Conservation (phyloP, 2,888 invertebrate species). For the Drosophila cognata region DNA sequence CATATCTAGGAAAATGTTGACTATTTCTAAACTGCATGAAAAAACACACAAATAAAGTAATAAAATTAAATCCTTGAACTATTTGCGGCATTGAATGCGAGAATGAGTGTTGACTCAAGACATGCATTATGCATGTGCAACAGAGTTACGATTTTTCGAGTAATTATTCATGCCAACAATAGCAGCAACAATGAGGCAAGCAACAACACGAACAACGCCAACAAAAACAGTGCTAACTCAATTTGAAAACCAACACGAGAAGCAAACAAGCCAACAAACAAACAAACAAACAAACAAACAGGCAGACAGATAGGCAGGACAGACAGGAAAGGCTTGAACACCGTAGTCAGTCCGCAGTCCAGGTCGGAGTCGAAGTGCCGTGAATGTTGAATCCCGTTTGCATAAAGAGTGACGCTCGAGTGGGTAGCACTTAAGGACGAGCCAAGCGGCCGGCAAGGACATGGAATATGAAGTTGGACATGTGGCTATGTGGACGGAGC, state of each 20-base stretch:
- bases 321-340: conserved; percentile 8
- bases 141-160: conserved; percentile 59
- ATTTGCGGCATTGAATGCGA: conserved; percentile 8
- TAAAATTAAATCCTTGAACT: conserved; percentile 10
- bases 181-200: conserved; percentile 18
- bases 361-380: neutral
- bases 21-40: neutral
- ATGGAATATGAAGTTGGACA: conserved; percentile 26
- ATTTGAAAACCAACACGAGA: conserved; percentile 55
- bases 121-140: conserved; percentile 47
- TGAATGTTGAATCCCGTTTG: conserved; percentile 56
- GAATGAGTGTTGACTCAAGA: conserved; percentile 36
- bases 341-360: conserved; percentile 3
- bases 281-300: conserved; percentile 13
- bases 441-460: conserved; percentile 31
- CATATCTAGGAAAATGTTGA: neutral
- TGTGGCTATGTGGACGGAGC: conserved; percentile 56
- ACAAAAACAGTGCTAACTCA: conserved; percentile 55
- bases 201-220: conserved; percentile 16
- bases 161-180: conserved; percentile 66
- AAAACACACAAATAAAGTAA: neutral
- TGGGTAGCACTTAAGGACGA: conserved; percentile 74
- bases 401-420: conserved; percentile 71
- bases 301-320: conserved; percentile 5
- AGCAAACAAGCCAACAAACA: conserved; percentile 43